Evolutionary conservation across 2,888 invertebrate genomes (phyloP), one percentile per base, ranked within the genome.

Genomic region (Thymelicus sylvestris): DNA sequence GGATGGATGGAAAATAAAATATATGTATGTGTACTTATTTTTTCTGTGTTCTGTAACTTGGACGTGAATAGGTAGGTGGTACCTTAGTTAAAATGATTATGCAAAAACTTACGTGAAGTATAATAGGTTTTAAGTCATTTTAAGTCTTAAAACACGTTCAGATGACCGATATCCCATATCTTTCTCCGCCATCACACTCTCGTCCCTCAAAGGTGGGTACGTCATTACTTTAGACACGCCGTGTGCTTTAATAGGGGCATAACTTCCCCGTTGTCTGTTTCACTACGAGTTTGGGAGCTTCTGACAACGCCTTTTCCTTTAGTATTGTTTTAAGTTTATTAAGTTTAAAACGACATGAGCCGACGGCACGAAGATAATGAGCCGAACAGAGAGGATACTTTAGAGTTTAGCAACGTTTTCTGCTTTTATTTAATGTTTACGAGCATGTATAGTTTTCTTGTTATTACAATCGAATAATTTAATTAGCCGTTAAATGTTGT

Each of bases 301-400:
- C 89, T 90, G 92, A 91, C 91, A 91, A 89, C 90, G 87, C 87
- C 89, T 91, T 89, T 89, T 87, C 87, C 80, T 80, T 59, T 83
- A 81, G 86, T 88, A 89, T 90, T 92, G 90, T 92, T 91, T 89
- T 88, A 91, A 92, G 89, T 92, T 92, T 89, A 90, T 89, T 88
- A 90, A 91, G 90, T 92, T 91, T 84, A 90, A 91, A 89, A 85
- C 85, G 88, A 88, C 86, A 85, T 89, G 86, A 89, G 91, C 86
- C 86, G 87, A 85, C 87, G 83, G 85, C 77, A 79, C 82, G 84
- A 86, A 81, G 79, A 81, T 87, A 88, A 89, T 74, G 71, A 75
- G 70, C 66, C 65, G 62, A 76, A 74, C 72, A 62, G 73, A 66
- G 71, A 71, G 66, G 66, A 66, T 60, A 74, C 59, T 74, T 74